Percentiles rank a stretch among this genome's conserved stretches.
phyloP scores from a whole-genome alignment of 2,888 invertebrate genomes.

The Agriopis leucophaearia region DNA sequence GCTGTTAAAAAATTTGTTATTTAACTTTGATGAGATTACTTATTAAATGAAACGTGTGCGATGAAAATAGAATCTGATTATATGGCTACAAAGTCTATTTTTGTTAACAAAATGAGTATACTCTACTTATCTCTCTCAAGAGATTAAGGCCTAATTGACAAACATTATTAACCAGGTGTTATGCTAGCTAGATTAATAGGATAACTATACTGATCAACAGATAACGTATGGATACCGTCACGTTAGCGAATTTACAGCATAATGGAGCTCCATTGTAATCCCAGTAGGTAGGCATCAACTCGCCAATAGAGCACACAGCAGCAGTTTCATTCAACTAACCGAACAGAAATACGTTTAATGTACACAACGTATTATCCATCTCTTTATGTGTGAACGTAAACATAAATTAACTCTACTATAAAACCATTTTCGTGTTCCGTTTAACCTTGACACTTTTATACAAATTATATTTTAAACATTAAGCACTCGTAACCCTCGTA shows the following conservation, averaged over 20 bases:
- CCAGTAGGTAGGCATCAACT: slow-evolving; percentile 1
- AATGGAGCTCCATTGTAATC: slow-evolving; percentile 15
- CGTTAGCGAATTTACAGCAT: slow-evolving; percentile 16
- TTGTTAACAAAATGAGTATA: slow-evolving; percentile 11
- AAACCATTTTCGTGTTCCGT: slow-evolving; percentile 57
- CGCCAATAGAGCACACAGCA: slow-evolving; percentile 9
- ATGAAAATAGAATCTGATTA: slow-evolving; percentile 23
- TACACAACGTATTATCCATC: slow-evolving; percentile 22
- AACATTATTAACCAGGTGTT: slow-evolving; percentile 43
- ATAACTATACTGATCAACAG: slow-evolving; percentile 44
- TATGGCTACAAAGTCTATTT: slow-evolving; percentile 20
- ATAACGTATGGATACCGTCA: slow-evolving; percentile 38
- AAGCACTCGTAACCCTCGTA: slow-evolving; percentile 54
- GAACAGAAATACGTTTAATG: slow-evolving; percentile 18
- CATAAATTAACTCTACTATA: slow-evolving; percentile 43
- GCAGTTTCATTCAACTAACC: slow-evolving; percentile 24
- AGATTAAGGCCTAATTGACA: slow-evolving; percentile 46
- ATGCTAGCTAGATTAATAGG: slow-evolving; percentile 43
- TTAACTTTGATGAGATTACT: slow-evolving; percentile 6
- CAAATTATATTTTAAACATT: slow-evolving; percentile 62
- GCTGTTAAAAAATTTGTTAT: slow-evolving; percentile 35
- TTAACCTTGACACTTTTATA: slow-evolving; percentile 65
- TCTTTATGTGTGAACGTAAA: slow-evolving; percentile 36
- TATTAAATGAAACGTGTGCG: slow-evolving; percentile 6
- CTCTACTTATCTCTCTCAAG: slow-evolving; percentile 38